Evolutionary conservation across 2,888 invertebrate species (phyloP).

Genomic region (Melieria picta): DNA sequence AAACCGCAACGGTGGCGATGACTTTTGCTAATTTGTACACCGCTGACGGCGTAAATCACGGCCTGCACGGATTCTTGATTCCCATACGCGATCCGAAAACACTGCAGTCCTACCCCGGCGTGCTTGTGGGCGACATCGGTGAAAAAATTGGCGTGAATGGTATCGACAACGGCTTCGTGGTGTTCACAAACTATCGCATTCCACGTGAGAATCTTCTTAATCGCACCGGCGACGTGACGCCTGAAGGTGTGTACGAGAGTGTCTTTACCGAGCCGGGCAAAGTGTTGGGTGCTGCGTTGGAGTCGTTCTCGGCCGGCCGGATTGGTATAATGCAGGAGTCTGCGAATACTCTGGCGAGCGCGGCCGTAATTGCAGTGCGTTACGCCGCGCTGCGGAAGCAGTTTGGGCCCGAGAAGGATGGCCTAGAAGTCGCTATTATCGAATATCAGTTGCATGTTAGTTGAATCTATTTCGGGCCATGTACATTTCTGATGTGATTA

Average conservation of each 20-base stretch:
- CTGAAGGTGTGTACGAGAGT: conserved; percentile 87
- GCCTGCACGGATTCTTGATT: conserved; percentile 89
- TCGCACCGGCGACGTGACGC: conserved; percentile 87
- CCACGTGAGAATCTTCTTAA: conserved; percentile 87
- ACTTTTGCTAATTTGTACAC: conserved; percentile 91
- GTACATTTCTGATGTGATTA: background rate
- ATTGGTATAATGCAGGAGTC: conserved; percentile 74
- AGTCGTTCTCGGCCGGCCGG: conserved; percentile 86
- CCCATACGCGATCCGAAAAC: conserved; percentile 84
- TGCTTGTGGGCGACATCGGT: conserved; percentile 91
- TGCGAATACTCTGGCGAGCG: conserved; percentile 70
- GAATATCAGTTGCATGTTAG: conserved; percentile 83
- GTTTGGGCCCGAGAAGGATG: conserved; percentile 75
- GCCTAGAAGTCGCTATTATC: conserved; percentile 77
- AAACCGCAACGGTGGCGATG: conserved; percentile 85
- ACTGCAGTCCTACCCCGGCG: conserved; percentile 81
- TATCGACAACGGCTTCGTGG: conserved; percentile 91
- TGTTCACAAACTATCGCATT: conserved; percentile 88
- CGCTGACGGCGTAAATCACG: conserved; percentile 80
- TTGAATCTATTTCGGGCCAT: background rate
- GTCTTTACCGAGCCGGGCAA: conserved; percentile 89
- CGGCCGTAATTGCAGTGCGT: conserved; percentile 78
- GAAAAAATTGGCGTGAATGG: conserved; percentile 92
- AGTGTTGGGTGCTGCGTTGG: conserved; percentile 85
- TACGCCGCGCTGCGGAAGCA: conserved; percentile 83